A percentile compares a stretch with the other conserved stretches of the same genome.
phyloP scores from a whole-genome alignment of 1,140 invertebrate genomes.

The Philopotamus ludificatus region DNA sequence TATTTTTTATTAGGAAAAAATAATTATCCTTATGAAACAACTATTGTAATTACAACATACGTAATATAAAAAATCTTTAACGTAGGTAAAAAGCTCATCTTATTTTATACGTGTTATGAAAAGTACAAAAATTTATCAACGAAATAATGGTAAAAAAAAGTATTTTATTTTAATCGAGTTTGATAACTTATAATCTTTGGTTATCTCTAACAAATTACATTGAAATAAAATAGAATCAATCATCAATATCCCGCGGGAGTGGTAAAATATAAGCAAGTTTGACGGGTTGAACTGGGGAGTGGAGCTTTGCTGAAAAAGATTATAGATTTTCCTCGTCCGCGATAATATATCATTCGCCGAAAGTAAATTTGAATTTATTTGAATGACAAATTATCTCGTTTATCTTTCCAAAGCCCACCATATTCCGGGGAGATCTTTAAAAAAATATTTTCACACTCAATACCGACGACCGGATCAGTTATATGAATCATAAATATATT shows the following conservation, averaged over 20 bases:
- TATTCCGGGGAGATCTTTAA: neutral
- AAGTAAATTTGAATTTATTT: constrained; percentile 31
- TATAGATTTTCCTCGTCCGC: constrained; percentile 15
- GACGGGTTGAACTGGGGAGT: neutral
- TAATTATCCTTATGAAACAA: too few species aligned
- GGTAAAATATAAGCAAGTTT: neutral
- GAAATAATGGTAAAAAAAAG: too few species aligned
- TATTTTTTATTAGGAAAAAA: too few species aligned
- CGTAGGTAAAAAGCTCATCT: too few species aligned
- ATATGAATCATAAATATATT: too few species aligned
- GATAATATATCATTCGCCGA: constrained; percentile 15
- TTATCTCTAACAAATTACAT: neutral
- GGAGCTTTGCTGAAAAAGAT: neutral
- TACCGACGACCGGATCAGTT: constrained; percentile 2
- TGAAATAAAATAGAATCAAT: neutral
- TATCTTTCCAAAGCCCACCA: constrained; percentile 11
- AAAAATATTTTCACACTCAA: constrained; percentile 4
- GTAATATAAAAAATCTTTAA: too few species aligned
- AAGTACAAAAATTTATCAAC: too few species aligned
- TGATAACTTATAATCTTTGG: neutral
- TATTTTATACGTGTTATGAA: too few species aligned
- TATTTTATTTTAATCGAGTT: neutral
- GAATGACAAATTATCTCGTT: constrained; percentile 32
- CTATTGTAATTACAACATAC: too few species aligned
- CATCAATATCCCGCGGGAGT: neutral